Percentiles rank a stretch among this genome's conserved stretches.
Conservation (phyloP, 2,888 invertebrate species). For the Gandaritis pyraliata region DNA sequence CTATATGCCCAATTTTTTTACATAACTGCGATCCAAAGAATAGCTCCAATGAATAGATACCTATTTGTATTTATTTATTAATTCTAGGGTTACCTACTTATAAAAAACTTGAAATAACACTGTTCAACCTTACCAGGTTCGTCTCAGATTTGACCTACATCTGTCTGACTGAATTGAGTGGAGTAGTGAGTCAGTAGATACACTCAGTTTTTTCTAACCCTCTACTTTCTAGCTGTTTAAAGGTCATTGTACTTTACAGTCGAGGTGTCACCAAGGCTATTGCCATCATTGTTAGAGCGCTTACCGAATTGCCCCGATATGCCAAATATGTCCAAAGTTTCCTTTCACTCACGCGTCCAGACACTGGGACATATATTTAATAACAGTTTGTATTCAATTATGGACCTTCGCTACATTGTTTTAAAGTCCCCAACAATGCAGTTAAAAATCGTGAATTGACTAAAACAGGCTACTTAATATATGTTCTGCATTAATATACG, state of each 20-base stretch:
- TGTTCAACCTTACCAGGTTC: no score
- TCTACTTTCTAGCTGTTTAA: slow-evolving; percentile 9
- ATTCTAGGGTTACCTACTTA: no score
- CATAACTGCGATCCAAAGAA: no score
- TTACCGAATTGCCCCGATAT: slow-evolving; percentile 40
- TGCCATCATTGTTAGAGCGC: slow-evolving; percentile 26
- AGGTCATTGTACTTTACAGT: slow-evolving; percentile 5
- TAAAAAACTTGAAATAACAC: no score
- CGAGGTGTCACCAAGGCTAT: slow-evolving; percentile 24
- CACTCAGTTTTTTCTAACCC: not conserved
- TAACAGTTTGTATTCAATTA: slow-evolving; percentile 10
- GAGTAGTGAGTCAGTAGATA: no score
- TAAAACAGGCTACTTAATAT: not conserved
- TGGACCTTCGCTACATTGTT: not conserved
- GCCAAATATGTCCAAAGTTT: slow-evolving; percentile 39
- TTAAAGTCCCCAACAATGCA: not conserved
- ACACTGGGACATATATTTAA: slow-evolving; percentile 48
- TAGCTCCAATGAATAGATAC: no score
- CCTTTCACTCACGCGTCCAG: slow-evolving; percentile 64
- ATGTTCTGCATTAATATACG: not conserved
- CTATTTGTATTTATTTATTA: no score
- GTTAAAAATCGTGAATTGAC: not conserved
- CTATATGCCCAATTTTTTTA: no score
- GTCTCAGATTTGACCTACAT: no score
- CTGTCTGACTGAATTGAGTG: no score